Evolutionary conservation across 2,113 vertebrate genomes (phyloP).

Genomic region (Pollachius pollachius): DNA sequence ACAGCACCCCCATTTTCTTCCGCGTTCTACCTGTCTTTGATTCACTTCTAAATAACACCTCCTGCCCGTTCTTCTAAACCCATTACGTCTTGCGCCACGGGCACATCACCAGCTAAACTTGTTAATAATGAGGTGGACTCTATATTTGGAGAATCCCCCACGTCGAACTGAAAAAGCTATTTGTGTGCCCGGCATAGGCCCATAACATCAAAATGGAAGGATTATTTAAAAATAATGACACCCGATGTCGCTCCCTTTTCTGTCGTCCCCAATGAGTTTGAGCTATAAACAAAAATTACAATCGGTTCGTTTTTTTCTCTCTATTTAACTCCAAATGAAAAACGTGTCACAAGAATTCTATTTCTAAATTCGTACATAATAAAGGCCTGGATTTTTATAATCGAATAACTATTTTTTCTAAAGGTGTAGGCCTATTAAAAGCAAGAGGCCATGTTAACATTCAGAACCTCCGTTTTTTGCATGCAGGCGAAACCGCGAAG

Average conservation of each 20-base stretch:
- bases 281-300: neutral
- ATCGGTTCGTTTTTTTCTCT: no score
- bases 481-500: no score
- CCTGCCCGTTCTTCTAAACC: neutral
- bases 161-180: slow-evolving; percentile 7
- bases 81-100: slow-evolving; percentile 8
- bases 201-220: neutral
- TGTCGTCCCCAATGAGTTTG: neutral
- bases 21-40: slow-evolving; percentile 11
- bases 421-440: no score
- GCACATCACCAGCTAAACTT: slow-evolving; percentile 3
- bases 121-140: slow-evolving; percentile 15
- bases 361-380: no score
- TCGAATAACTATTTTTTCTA: no score
- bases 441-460: no score
- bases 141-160: slow-evolving; percentile 4
- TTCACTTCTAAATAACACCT: slow-evolving; percentile 10
- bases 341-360: no score
- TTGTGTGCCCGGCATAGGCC: neutral
- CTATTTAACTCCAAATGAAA: no score
- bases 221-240: slow-evolving; percentile 12
- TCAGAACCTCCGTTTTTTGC: no score
- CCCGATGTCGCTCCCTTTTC: neutral
- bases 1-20: neutral
- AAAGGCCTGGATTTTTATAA: no score